A percentile compares a stretch with the other conserved stretches of the same genome.
phyloP scores from a whole-genome alignment of 2,888 invertebrate species.

The Mythimna vitellina region DNA sequence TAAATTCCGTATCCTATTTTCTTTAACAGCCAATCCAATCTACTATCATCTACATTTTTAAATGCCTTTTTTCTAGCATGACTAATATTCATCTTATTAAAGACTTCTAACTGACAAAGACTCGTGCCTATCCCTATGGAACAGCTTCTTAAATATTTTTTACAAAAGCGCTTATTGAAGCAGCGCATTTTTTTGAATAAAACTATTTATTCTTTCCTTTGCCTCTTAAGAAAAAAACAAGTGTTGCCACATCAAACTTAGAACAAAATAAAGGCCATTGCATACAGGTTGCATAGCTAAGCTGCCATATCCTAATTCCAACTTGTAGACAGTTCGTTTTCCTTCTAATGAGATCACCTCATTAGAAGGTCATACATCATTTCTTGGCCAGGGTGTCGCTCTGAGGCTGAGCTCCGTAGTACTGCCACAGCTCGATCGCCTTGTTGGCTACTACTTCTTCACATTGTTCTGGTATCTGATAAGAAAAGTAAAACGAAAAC shows the following conservation, averaged over 20 bases:
- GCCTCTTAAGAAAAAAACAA: background rate
- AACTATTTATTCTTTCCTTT: background rate
- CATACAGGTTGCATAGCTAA: constrained; percentile 46
- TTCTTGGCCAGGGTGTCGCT: constrained; percentile 86
- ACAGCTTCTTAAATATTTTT: background rate
- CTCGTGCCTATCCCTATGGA: background rate
- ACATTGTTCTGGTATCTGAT: constrained; percentile 94
- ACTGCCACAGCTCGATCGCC: constrained; percentile 96
- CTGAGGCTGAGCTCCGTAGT: constrained; percentile 92
- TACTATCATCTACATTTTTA: background rate
- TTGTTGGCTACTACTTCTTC: constrained; percentile 96
- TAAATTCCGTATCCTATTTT: background rate
- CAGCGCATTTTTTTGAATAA: background rate
- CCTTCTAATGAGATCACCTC: constrained; percentile 87
- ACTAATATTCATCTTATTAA: background rate
- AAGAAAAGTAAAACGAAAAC: background rate
- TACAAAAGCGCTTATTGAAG: background rate
- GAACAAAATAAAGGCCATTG: constrained; percentile 5
- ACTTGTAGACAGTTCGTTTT: constrained; percentile 64
- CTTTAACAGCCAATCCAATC: background rate
- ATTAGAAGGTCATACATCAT: constrained; percentile 91
- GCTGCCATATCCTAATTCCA: constrained; percentile 42
- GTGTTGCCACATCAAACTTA: constrained; percentile 14
- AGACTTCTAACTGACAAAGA: constrained; percentile 4
- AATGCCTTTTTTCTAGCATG: background rate